Base-by-base conservation (phyloP, 2,113 vertebrate species). In the Lamprotornis superbus region DNA sequence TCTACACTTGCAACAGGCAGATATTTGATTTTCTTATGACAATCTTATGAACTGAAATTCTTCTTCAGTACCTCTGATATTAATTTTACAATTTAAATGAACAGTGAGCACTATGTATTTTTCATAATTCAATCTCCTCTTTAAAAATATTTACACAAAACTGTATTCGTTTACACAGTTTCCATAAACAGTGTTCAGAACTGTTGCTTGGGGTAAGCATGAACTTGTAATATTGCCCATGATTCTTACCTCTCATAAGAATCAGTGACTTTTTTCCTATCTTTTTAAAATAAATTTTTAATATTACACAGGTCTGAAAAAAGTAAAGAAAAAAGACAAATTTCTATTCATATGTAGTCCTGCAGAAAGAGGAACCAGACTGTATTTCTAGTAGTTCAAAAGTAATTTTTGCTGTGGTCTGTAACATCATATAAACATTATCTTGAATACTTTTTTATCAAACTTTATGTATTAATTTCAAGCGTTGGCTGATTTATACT, bases 161-260 rank as follows among this genome's bases (percentile, higher is more conserved):
- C 1, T 22, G 0, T 42, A 33, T 69, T 89, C 0, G 0, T 61
- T 79, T 80, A 55, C 14, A 37, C 9, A 16, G 1, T 71, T 83
- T 83, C 31, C 1, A 5, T 39, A 50, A 81, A 55, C 9, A 61
- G 9, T 9, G 7, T 65, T 69, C 22, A 40, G 61, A 89, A 42
- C 17, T 49, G 3, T 35, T 80, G 11, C 15, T 39, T 57, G 21
- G 6, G 12, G 5, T 39, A 83, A 83, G 6, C 7, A 17, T 19
- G 42, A 69, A 49, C 12, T 40, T 7, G 2, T 12, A 64, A 50
- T 7, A 42, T 22, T 75, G 10, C 2, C 15, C 4, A 8, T 35
- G 23, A 73, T 2, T 65, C 7, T 53, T n/a, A 50, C 5, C 25
- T 69, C 25, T 56, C 9, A 16, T 30, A 24, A 39, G 6, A 6